Evolutionary conservation across 2,888 invertebrate species (phyloP), one percentile per base, ranked within the genome.

Genomic region (Atrina japonica): DNA sequence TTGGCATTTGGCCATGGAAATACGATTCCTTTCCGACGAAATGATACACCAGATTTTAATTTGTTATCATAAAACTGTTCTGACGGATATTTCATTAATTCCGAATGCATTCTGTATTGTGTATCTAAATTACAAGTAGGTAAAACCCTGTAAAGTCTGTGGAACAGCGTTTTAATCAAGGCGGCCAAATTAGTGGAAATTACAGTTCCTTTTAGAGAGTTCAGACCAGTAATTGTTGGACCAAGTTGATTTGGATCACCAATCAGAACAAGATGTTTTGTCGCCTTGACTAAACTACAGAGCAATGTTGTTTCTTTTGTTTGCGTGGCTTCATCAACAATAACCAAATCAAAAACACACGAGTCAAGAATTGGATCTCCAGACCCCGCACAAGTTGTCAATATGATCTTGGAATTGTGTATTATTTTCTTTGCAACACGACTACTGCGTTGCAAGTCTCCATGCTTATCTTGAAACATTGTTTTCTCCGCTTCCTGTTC

Each of bases 251-350:
- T 68, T 0, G 66, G 66, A 55, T 76, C 76, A 1, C 76, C 76
- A 18, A 76, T 71, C 69, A 76, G 56, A 14, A 76, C 76, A 2
- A 76, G 55, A 21, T 69, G 66, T 45, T 69, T 73, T 11, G 55
- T 64, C 1, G 73, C 70, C n/a, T 69, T 73, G 11, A 61, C 43
- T 9, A 76, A 35, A 60, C 71, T 59, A 23, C 76, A 76, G 2
- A 76, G 27, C 6, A 76, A 45, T 7, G 71, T 71, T 1, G 76
- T 70, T 21, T 76, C 76, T 50, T 61, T 41, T 5, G 71, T 70
- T 40, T 66, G 60, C 14, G 76, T 70, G 27, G 76, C 76, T 66
- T 76, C 76, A 45, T 76, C 76, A 14, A 76, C 71, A n/a, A 76
- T 29, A 11, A 76, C 68, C 63, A 66, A 69, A n/a, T 69, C 66